A percentile compares a stretch with the other conserved stretches of the same genome.
These are phyloP conservation scores for Rhagonycha fulva DNA, from an alignment of 2,888 invertebrate species.

Conservation along the genomic window DNA sequence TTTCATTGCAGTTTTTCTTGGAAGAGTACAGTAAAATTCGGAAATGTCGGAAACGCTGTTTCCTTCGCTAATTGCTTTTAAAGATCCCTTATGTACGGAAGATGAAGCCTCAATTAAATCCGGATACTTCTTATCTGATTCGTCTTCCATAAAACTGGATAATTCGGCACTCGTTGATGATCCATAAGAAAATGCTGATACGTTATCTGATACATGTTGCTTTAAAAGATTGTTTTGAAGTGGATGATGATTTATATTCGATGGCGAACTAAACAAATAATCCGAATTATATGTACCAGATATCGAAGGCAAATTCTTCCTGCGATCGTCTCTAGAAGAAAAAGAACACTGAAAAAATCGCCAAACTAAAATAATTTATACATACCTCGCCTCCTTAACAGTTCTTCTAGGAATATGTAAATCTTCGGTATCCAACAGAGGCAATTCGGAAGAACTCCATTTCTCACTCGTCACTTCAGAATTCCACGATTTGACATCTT, in stretches of 20 bases:
- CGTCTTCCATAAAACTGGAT: slow-evolving; percentile 43
- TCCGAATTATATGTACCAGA: slow-evolving; percentile 53
- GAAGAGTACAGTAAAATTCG: slow-evolving; percentile 69
- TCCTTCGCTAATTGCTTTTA: slow-evolving; percentile 49
- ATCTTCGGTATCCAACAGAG: slow-evolving; percentile 54
- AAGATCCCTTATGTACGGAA: slow-evolving; percentile 38
- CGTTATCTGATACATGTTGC: slow-evolving; percentile 39
- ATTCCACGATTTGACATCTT: slow-evolving; percentile 45
- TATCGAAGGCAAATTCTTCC: slow-evolving; percentile 51
- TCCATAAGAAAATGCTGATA: slow-evolving; percentile 31
- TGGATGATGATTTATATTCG: slow-evolving; percentile 21
- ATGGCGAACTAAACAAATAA: slow-evolving; percentile 29
- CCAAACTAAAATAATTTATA: slow-evolving; percentile 11
- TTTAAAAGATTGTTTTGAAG: slow-evolving; percentile 46
- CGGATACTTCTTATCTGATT: slow-evolving; percentile 46
- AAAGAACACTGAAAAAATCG: slow-evolving; percentile 17
- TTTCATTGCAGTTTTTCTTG: slow-evolving; percentile 51
- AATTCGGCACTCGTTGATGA: slow-evolving; percentile 38
- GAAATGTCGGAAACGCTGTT: slow-evolving; percentile 51
- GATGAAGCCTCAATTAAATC: slow-evolving; percentile 51
- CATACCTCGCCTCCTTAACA: slow-evolving; percentile 65
- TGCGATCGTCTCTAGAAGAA: slow-evolving; percentile 56
- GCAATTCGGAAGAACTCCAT: slow-evolving; percentile 45
- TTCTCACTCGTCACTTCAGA: slow-evolving; percentile 29
- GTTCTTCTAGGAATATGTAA: slow-evolving; percentile 65